Base-by-base conservation (phyloP, 2,797 vertebrate genomes). In the Saxicola maurus region DNA sequence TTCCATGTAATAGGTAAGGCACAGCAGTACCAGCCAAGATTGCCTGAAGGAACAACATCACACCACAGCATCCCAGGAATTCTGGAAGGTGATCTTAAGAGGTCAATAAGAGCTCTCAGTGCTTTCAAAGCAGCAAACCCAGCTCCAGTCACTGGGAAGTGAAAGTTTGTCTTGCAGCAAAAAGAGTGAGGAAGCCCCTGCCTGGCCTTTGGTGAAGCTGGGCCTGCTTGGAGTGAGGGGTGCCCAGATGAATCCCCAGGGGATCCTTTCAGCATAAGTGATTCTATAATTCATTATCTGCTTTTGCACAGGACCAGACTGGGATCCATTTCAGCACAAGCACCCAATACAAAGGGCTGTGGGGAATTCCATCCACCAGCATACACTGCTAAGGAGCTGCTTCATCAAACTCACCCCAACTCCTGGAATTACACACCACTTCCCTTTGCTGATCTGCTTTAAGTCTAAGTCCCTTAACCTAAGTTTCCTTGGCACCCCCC, bases 401-500 rank as follows among this genome's bases (percentile, higher is more conserved):
- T 52, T 19, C 86, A 86, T 49, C 51, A 60, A 83, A 57, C 55
- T 77, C 77, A 92, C 33, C 12, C 77, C 75, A 67, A 25, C 66
- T 78, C 87, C n/a, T n/a, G n/a, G n/a, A n/a, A n/a, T n/a, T n/a
- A n/a, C n/a, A n/a, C n/a, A n/a, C n/a, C 57, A 48, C 52, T 84
- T 94, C 94, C 53, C 30, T 72, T 49, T 51, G n/a, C n/a, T n/a
- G 27, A 77, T 71, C 48, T 77, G 59, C 66, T 86, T 42, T 35
- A 72, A 49, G 37, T 33, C 3, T 24, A 74, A 87, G 71, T 75
- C 56, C 53, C 48, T 55, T 9, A 40, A 25, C 20, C 59, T 56
- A 21, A 10, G 61, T 24, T 31, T 74, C 31, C 45, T 64, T n/a
- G 49, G 37, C 42, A 77, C 2, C 5, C 67, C 65, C 9, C 6